Base-by-base conservation (phyloP, 2,113 vertebrate species). In the Calyptommatus sinebrachiatus region DNA sequence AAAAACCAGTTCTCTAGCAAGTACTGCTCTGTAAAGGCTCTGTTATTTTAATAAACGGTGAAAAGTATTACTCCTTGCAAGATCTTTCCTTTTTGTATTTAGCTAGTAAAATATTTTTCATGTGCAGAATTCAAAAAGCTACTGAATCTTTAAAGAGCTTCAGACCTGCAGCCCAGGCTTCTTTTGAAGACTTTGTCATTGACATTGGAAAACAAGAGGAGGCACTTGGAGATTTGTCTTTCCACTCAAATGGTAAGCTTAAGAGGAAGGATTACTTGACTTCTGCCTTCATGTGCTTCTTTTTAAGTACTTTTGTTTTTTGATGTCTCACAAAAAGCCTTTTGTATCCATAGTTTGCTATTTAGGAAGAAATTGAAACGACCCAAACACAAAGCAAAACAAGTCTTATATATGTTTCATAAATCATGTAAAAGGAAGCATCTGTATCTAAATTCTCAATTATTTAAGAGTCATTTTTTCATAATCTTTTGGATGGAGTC, bases 61-160 rank as follows among this genome's bases (percentile, higher is more conserved):
- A 11, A 3, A 10, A 61, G 26, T 62, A 18, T 28, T 65, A 21
- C 31, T 5, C 14, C 22, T 73, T 35, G 65, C 18, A 78, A 14
- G 46, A 50, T 68, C 10, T 50, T 35, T 12, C 41, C 7, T 66
- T 26, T 46, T 26, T 35, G 24, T 46, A 22, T 46, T 21, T 63
- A 29, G 21, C 14, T 68, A 62, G 11, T 69, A 70, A 78, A 31
- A 6, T 2, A 46, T 61, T 70, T 62, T 62, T 62, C 22, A 62
- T 62, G 84, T 89, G 28, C 87, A 99, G 98, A 94, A 97, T 99
- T 88, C 97, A 98, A 77, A 99, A 95, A 91, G 98, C 98, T 72
- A 97, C 97, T 0, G 98, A 99, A 73, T 98, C 97, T 50, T 90
- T 99, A 88, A 97, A 93, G 93, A 97, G 93, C 57, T 99, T 99